Percentiles rank a stretch among this genome's conserved stretches.
phyloP scores from a whole-genome alignment of 2,888 invertebrate genomes.

The Scaptomyza cyrtandrae region DNA sequence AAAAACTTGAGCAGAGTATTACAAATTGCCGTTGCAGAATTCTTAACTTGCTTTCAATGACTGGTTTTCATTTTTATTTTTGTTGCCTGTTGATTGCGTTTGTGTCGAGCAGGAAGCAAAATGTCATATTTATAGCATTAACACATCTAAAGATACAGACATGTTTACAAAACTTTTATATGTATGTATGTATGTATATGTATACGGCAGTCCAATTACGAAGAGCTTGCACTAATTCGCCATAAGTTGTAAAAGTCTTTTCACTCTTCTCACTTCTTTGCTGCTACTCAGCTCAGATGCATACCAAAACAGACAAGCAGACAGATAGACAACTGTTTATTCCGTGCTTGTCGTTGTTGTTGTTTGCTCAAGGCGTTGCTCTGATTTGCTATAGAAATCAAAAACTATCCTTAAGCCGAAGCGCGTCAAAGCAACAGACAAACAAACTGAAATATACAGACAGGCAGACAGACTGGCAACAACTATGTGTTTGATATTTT shows the following conservation, averaged over 20 bases:
- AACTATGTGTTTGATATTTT: conserved; percentile 5
- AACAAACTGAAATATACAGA: neutral
- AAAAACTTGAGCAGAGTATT: neutral
- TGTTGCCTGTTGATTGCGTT: conserved; percentile 8
- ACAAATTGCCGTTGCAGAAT: neutral
- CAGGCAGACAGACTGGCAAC: conserved; percentile 1
- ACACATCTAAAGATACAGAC: neutral
- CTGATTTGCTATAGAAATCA: conserved; percentile 66
- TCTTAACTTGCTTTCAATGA: conserved; percentile 10
- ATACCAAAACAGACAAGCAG: conserved; percentile 55
- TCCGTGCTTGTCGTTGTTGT: conserved; percentile 50
- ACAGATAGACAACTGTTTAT: conserved; percentile 56
- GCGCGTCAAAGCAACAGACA: conserved; percentile 16
- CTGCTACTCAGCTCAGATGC: conserved; percentile 18
- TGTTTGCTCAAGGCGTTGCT: conserved; percentile 39
- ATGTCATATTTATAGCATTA: conserved; percentile 7
- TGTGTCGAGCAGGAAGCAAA: conserved; percentile 45
- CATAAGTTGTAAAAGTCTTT: conserved; percentile 65
- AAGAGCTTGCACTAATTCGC: conserved; percentile 74
- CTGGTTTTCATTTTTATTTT: conserved; percentile 16
- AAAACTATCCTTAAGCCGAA: conserved; percentile 62
- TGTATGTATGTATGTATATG: conserved; percentile 8
- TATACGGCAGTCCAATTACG: conserved; percentile 61
- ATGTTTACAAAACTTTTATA: neutral
- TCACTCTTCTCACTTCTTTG: conserved; percentile 50